These are phyloP conservation scores for Squalus acanthias DNA, from an alignment of 2,797 vertebrate genomes.

Conservation along the genomic window DNA sequence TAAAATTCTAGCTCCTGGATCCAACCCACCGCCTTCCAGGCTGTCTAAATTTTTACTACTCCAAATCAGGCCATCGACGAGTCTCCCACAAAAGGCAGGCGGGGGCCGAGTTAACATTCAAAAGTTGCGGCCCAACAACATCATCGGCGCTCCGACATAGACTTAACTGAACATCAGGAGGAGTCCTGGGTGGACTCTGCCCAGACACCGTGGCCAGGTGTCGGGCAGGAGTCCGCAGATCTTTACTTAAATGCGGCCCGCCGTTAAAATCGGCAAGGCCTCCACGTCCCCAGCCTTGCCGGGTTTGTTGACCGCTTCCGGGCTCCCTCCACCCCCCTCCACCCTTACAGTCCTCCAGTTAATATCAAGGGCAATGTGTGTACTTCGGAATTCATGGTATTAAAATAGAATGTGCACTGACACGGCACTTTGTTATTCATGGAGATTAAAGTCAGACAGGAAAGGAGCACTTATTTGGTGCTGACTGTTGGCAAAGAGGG, in stretches of 20 bases:
- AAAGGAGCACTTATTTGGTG: no score
- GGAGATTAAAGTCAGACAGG: background rate
- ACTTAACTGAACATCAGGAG: no score
- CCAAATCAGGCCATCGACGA: no score
- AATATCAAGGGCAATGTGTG: background rate
- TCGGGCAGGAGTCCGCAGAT: background rate
- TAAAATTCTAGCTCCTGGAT: background rate
- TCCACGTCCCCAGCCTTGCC: no score
- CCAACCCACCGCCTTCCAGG: background rate
- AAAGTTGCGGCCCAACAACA: no score
- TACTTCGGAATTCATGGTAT: background rate
- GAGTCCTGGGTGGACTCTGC: no score
- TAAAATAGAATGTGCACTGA: background rate
- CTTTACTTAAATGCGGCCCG: background rate
- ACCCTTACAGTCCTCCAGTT: background rate
- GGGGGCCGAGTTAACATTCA: no score
- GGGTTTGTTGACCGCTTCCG: no score
- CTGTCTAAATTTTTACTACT: background rate
- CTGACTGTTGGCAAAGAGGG: no score
- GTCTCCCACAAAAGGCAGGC: background rate
- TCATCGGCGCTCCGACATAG: no score
- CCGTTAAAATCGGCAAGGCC: no score
- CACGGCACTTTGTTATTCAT: background rate
- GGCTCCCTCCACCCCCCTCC: no score
- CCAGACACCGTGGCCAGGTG: background rate